phyloP scores from a whole-genome alignment of 2,888 invertebrate species.

The Leucania comma region DNA sequence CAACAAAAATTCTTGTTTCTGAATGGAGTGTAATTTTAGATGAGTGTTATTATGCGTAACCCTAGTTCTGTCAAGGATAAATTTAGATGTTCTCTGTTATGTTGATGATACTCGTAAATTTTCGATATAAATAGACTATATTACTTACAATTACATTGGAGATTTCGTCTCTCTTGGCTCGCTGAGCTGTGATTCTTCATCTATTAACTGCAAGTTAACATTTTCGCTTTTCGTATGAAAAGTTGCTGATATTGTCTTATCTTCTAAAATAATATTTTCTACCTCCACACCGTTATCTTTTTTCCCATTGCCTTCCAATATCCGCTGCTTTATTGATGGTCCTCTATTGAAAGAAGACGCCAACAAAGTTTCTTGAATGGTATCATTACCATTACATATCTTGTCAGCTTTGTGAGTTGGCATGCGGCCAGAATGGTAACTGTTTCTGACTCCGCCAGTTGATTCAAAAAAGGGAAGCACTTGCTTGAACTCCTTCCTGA shows the following conservation, averaged over 20 bases:
- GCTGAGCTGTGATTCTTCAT: conserved; percentile 83
- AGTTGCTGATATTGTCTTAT: conserved; percentile 81
- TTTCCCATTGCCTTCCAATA: conserved; percentile 79
- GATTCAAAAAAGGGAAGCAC: conserved; percentile 93
- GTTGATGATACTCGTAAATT: neutral
- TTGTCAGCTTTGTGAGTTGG: conserved; percentile 91
- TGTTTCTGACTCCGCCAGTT: conserved; percentile 86
- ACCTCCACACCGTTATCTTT: conserved; percentile 91
- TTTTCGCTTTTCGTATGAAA: conserved; percentile 83
- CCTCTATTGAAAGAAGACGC: conserved; percentile 91
- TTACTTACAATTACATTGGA: conserved; percentile 80
- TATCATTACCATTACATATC: conserved; percentile 94
- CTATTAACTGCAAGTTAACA: conserved; percentile 84
- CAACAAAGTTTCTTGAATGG: conserved; percentile 92
- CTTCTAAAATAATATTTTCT: conserved; percentile 90
- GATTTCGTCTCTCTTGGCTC: conserved; percentile 78
- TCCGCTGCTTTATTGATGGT: conserved; percentile 83
- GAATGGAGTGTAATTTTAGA: neutral
- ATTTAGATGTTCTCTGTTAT: neutral
- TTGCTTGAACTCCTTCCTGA: conserved; percentile 97
- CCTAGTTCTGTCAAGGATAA: too few relatives aligned
- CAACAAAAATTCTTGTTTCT: conserved; percentile 10
- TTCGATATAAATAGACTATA: conserved; percentile 4
- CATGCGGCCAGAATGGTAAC: conserved; percentile 86
- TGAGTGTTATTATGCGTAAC: neutral